phyloP scores from a whole-genome alignment of 2,797 vertebrate genomes.

The Melopsittacus undulatus region DNA sequence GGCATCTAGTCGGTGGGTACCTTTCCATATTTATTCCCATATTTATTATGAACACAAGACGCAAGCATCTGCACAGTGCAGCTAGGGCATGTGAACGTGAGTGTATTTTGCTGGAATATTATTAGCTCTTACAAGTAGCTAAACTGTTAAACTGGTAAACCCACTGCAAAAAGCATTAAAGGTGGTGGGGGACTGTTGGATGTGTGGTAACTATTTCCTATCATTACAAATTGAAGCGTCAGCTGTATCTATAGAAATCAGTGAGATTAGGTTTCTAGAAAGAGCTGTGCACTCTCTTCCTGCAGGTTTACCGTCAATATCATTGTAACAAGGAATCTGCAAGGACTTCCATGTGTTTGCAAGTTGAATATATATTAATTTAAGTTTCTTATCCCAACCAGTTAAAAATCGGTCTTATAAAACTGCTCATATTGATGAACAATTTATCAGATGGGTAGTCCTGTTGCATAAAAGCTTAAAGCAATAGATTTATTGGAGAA shows the following conservation, averaged over 20 bases:
- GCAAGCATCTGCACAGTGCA: not conserved
- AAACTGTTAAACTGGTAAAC: not conserved
- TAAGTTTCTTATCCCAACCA: not conserved
- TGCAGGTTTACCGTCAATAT: not conserved
- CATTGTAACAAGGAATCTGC: not conserved
- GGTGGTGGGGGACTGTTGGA: not conserved
- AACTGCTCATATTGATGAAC: not conserved
- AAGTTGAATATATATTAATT: not conserved
- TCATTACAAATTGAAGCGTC: not conserved
- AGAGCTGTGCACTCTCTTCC: not conserved
- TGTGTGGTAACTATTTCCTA: not conserved
- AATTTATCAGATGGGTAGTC: not conserved
- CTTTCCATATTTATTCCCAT: not conserved
- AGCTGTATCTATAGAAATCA: not conserved
- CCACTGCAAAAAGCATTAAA: not conserved
- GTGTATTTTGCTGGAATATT: not conserved
- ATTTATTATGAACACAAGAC: not conserved
- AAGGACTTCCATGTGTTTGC: not conserved
- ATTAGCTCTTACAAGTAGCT: not conserved
- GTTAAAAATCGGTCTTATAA: not conserved
- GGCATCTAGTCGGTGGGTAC: not conserved
- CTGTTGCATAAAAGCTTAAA: not conserved
- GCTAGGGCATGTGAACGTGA: not conserved
- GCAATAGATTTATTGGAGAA: not conserved
- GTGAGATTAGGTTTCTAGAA: not conserved